Conservation (phyloP, 2,888 invertebrate species). For the Malthinus flaveolus region DNA sequence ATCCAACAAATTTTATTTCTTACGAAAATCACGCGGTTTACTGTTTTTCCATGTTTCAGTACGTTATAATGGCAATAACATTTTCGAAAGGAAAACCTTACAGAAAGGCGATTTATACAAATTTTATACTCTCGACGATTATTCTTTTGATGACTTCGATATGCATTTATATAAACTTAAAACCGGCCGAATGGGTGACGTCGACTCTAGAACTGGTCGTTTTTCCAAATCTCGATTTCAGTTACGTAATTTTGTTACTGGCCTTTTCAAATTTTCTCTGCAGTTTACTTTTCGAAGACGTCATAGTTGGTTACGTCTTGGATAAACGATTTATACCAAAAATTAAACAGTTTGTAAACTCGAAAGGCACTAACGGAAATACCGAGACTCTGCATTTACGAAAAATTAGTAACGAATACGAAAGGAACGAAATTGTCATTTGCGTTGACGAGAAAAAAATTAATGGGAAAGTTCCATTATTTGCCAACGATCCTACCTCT, state of each 20-base stretch:
- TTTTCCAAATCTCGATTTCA: conserved; percentile 59
- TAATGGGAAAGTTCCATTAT: no score
- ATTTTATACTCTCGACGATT: conserved; percentile 57
- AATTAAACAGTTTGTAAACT: conserved; percentile 1
- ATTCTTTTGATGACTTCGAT: conserved; percentile 56
- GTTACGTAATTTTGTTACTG: conserved; percentile 56
- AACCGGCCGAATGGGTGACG: conserved; percentile 55
- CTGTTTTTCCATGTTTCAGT: conserved; percentile 66
- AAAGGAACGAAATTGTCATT: no score
- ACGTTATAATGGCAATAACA: conserved; percentile 64
- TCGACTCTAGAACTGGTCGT: conserved; percentile 66
- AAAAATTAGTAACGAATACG: no score
- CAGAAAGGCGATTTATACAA: conserved; percentile 64
- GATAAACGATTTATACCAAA: conserved; percentile 54
- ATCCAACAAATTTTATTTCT: conserved; percentile 50
- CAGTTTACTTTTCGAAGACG: conserved; percentile 60
- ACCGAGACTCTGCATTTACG: no score
- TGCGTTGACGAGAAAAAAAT: no score
- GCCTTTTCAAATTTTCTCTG: conserved; percentile 59
- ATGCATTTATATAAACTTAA: conserved; percentile 58
- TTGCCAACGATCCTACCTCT: no score
- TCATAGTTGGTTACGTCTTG: conserved; percentile 62
- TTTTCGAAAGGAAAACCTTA: conserved; percentile 71
- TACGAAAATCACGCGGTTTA: conserved; percentile 69
- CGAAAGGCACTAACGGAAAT: neutral